These are phyloP conservation scores for Acrobasis repandana DNA, from an alignment of 2,888 invertebrate genomes.

Conservation along the genomic window DNA sequence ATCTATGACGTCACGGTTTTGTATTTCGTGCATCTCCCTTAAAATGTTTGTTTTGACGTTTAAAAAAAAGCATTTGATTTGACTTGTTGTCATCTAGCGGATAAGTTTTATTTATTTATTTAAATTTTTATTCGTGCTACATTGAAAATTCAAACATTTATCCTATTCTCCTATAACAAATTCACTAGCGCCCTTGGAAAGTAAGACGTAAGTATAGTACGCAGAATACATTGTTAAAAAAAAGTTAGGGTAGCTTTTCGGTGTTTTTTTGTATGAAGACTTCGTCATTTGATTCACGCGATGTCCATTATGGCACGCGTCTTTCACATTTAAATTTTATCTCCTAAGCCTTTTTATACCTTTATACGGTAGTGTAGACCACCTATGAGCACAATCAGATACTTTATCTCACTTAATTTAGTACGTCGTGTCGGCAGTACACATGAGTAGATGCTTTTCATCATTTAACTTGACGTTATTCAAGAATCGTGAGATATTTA, in stretches of 20 bases:
- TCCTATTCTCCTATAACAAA: no score
- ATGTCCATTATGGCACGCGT: constrained; percentile 47
- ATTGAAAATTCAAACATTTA: no score
- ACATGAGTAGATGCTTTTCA: constrained; percentile 34
- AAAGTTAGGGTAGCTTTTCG: neutral
- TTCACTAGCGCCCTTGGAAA: no score
- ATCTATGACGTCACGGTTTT: no score
- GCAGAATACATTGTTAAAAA: no score
- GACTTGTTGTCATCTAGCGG: no score
- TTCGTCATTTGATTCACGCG: constrained; percentile 20
- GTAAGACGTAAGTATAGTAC: no score
- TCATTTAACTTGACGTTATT: constrained; percentile 36
- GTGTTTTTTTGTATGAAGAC: neutral
- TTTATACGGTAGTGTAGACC: constrained; percentile 56
- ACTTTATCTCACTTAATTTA: constrained; percentile 61
- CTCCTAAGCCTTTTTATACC: constrained; percentile 49
- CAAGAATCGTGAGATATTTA: constrained; percentile 46
- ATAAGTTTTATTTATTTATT: no score
- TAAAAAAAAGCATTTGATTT: no score
- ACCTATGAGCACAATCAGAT: constrained; percentile 61
- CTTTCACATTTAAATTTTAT: constrained; percentile 47
- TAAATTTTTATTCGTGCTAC: no score
- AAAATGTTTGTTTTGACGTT: no score
- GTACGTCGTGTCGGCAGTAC: constrained; percentile 31
- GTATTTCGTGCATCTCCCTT: no score